Conservation (phyloP, 2,888 invertebrate genomes). For the Capitulum mitella region DNA sequence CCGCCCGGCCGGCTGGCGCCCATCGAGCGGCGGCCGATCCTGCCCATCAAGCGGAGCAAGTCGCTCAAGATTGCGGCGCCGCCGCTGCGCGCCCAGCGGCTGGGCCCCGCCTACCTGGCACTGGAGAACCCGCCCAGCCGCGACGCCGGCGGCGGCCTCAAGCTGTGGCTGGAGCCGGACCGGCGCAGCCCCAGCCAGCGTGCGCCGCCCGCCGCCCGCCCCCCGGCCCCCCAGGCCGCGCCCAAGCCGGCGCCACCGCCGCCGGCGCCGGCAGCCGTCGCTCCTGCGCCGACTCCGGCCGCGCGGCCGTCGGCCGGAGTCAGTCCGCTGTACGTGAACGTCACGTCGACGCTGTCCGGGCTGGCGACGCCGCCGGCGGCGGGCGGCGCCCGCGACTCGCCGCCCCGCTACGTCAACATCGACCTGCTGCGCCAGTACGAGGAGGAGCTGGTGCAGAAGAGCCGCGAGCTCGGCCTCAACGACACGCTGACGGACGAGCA, state of each 20-base stretch:
- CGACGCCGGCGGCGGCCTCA: not conserved
- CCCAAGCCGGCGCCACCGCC: not conserved
- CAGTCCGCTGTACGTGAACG: constrained; percentile 10
- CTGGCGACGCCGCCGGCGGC: not conserved
- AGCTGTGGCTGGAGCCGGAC: not conserved
- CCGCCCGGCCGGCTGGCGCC: not conserved
- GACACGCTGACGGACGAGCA: constrained; percentile 5
- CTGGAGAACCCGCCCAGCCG: constrained; percentile 12
- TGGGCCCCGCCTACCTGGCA: constrained; percentile 2
- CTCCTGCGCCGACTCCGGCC: not conserved
- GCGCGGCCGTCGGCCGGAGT: not conserved
- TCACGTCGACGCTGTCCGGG: not conserved
- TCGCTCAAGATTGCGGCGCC: constrained; percentile 40
- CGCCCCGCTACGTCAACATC: constrained; percentile 12
- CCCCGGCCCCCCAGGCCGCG: not conserved
- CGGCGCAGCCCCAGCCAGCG: not conserved
- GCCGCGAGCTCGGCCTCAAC: constrained; percentile 15
- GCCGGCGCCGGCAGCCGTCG: not conserved
- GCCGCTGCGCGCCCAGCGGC: not conserved
- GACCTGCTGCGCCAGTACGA: constrained; percentile 19
- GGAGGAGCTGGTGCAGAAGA: constrained; percentile 14
- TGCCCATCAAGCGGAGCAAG: constrained; percentile 44
- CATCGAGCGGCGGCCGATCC: constrained; percentile 29
- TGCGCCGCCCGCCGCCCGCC: not conserved
- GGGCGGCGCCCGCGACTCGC: not conserved